phyloP scores from a whole-genome alignment of 1,140 invertebrate genomes.

The Drosophila auraria region DNA sequence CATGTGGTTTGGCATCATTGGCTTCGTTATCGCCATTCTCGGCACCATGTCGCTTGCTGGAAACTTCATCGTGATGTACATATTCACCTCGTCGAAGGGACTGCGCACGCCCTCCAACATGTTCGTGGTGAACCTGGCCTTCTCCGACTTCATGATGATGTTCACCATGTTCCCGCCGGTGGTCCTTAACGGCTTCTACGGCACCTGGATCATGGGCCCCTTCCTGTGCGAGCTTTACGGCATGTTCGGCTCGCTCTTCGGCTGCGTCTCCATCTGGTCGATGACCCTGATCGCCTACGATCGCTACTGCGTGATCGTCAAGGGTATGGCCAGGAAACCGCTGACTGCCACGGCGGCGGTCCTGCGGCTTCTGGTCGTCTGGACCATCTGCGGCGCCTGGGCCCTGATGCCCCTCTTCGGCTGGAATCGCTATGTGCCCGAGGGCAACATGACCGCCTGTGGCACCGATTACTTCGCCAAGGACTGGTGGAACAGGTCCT shows the following conservation, averaged over 20 bases:
- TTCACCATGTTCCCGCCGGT: slow-evolving; percentile 91
- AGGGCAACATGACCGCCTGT: slow-evolving; percentile 93
- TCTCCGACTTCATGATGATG: slow-evolving; percentile 94
- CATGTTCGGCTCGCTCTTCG: slow-evolving; percentile 91
- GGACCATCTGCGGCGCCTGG: slow-evolving; percentile 89
- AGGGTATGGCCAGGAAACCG: slow-evolving; percentile 90
- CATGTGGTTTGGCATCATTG: slow-evolving; percentile 92
- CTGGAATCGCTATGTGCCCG: slow-evolving; percentile 93
- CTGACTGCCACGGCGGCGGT: slow-evolving; percentile 90
- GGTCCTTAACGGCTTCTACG: slow-evolving; percentile 92
- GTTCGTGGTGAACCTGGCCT: slow-evolving; percentile 92
- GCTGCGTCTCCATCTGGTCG: slow-evolving; percentile 93
- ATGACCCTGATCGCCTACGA: slow-evolving; percentile 93
- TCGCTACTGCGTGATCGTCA: slow-evolving; percentile 94
- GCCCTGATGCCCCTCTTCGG: slow-evolving; percentile 91
- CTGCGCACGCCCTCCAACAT: slow-evolving; percentile 92
- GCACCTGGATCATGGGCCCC: slow-evolving; percentile 91
- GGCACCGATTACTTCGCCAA: slow-evolving; percentile 91
- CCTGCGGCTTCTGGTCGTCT: slow-evolving; percentile 89
- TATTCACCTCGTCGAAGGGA: slow-evolving; percentile 91
- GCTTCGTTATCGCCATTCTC: slow-evolving; percentile 90
- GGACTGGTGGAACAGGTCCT: slow-evolving; percentile 87
- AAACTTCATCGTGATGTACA: slow-evolving; percentile 93
- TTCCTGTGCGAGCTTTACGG: slow-evolving; percentile 92
- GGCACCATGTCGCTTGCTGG: slow-evolving; percentile 90